Conservation (phyloP, 2,113 vertebrate species). For the Rhynchopsitta pachyrhyncha region DNA sequence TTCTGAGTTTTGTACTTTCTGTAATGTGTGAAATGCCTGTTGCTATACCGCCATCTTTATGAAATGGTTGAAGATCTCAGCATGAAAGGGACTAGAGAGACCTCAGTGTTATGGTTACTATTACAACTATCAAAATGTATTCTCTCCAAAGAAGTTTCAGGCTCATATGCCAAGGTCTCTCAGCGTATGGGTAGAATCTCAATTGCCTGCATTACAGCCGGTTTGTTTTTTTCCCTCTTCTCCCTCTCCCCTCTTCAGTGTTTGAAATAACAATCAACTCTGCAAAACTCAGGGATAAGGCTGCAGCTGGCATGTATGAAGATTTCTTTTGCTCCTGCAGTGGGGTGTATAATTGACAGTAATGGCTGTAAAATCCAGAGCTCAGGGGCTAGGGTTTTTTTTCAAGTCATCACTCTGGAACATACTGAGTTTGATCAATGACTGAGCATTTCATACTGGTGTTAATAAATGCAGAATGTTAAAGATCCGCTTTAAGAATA, state of each 20-base stretch:
- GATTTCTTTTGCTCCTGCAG: not conserved
- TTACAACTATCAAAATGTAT: rapidly evolving
- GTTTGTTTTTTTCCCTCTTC: rapidly evolving
- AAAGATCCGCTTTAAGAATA: not conserved
- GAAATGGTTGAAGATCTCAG: not conserved
- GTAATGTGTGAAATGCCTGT: not conserved
- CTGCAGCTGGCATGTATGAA: not conserved
- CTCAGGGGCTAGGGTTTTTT: not conserved
- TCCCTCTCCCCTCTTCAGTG: not conserved
- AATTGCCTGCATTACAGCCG: not conserved
- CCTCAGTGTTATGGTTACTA: not conserved
- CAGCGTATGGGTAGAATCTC: not conserved
- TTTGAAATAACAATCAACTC: not conserved
- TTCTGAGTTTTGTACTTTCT: not conserved
- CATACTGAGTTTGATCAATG: not conserved
- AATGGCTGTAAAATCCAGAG: conserved; percentile 29
- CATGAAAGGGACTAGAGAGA: not conserved
- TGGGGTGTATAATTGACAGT: conserved; percentile 31
- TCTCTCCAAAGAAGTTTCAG: not conserved
- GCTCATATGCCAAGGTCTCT: not conserved
- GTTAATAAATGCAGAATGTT: not conserved
- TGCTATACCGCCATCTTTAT: not conserved
- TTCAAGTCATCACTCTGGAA: not conserved
- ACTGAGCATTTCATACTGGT: not conserved
- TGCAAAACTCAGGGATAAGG: not conserved